Percentiles rank a stretch among this genome's conserved stretches.
Evolutionary conservation across 2,888 invertebrate genomes (phyloP).

Genomic region (Teleiodes luculella): DNA sequence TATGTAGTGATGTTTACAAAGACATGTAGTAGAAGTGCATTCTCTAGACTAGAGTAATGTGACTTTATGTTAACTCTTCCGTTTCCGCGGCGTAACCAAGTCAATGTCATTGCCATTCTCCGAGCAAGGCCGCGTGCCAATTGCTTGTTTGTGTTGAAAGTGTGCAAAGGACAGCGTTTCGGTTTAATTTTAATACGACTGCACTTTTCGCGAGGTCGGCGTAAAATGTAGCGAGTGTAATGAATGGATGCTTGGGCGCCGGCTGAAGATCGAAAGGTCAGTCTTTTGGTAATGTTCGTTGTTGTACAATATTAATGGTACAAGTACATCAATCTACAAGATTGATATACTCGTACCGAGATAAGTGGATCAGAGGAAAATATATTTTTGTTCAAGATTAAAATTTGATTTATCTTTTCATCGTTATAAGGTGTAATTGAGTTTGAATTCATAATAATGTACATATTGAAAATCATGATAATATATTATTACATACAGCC

Average conservation of each 20-base stretch:
- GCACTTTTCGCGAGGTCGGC: constrained; percentile 1
- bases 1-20: too few relatives aligned
- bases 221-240: not conserved
- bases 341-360: too few relatives aligned
- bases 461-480: too few relatives aligned
- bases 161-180: constrained; percentile 8
- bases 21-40: not conserved
- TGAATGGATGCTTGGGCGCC: not conserved
- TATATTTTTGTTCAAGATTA: too few relatives aligned
- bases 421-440: too few relatives aligned
- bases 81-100: constrained; percentile 40
- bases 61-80: too few relatives aligned
- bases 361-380: too few relatives aligned
- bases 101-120: constrained; percentile 72
- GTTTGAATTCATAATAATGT: too few relatives aligned
- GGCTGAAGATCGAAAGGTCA: not conserved
- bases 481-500: not conserved
- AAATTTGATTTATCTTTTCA: too few relatives aligned
- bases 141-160: not conserved
- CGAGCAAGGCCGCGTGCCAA: constrained; percentile 43
- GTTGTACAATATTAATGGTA: too few relatives aligned
- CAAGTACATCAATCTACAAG: too few relatives aligned
- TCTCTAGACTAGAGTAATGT: not conserved
- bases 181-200: not conserved
- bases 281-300: too few relatives aligned